Evolutionary conservation across 2,113 vertebrate species (phyloP).

Genomic region (Entosphenus tridentatus): DNA sequence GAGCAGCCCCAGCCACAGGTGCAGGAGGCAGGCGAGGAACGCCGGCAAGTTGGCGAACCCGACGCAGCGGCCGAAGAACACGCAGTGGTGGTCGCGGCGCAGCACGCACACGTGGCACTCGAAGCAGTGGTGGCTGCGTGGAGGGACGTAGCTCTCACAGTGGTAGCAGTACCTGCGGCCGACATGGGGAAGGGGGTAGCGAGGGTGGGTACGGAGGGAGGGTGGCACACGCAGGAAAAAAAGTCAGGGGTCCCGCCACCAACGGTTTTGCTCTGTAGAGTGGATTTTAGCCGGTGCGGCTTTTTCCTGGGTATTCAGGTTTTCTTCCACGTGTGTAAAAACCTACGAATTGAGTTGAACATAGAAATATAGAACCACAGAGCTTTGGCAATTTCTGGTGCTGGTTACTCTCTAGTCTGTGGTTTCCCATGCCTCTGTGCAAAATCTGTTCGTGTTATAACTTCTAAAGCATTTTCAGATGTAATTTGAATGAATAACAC

Average conservation of each 20-base stretch:
- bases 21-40: conserved; percentile 46
- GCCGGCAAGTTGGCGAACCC: conserved; percentile 50
- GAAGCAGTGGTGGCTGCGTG: conserved; percentile 50
- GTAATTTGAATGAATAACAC: neutral
- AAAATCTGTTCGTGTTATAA: neutral
- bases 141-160: conserved; percentile 54
- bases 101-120: conserved; percentile 52
- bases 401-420: no score
- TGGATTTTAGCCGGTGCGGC: no score
- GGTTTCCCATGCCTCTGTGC: no score
- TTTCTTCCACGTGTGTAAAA: no score
- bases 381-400: neutral
- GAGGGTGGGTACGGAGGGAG: neutral
- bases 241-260: neutral
- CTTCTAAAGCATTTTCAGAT: neutral
- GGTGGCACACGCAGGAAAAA: neutral
- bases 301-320: no score
- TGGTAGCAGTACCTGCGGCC: conserved; percentile 43
- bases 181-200: neutral
- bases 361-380: neutral
- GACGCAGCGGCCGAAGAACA: conserved; percentile 53
- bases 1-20: conserved; percentile 36
- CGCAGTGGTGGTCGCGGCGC: conserved; percentile 60
- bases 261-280: neutral
- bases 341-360: neutral